A percentile compares a stretch with the other conserved stretches of the same genome.
Conservation (phyloP, 2,113 vertebrate genomes). For the Pseudonaja textilis region DNA sequence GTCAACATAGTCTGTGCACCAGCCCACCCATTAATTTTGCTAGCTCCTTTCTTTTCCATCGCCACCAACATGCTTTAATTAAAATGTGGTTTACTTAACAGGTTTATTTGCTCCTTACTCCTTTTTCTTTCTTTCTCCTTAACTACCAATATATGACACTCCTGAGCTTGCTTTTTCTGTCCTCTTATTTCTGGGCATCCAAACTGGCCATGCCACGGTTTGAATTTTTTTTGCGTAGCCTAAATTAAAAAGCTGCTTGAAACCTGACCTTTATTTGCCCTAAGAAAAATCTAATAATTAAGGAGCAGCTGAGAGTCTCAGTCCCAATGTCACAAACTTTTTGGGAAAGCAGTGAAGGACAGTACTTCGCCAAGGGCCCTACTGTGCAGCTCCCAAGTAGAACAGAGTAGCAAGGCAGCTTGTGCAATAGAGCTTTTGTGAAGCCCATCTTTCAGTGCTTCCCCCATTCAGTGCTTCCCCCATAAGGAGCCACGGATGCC, state of each 20-base stretch:
- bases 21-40: not conserved
- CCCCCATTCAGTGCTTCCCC: not conserved
- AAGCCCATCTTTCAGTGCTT: not conserved
- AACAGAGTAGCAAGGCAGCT: not conserved
- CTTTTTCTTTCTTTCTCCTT: not conserved
- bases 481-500: not conserved
- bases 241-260: not conserved
- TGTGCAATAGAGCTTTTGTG: not conserved
- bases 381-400: not conserved
- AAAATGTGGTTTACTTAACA: not conserved
- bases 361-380: not conserved
- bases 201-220: not conserved
- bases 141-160: not conserved
- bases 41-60: not conserved
- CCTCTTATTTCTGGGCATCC: not conserved
- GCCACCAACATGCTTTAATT: not conserved
- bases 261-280: not conserved
- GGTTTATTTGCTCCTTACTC: not conserved
- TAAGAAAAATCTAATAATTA: not conserved
- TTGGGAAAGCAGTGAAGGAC: not conserved
- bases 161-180: not conserved
- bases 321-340: not conserved
- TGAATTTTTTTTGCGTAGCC: not conserved
- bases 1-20: not conserved
- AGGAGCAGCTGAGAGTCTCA: not conserved